Conservation (phyloP, 2,113 vertebrate genomes). For the Daboia siamensis region DNA sequence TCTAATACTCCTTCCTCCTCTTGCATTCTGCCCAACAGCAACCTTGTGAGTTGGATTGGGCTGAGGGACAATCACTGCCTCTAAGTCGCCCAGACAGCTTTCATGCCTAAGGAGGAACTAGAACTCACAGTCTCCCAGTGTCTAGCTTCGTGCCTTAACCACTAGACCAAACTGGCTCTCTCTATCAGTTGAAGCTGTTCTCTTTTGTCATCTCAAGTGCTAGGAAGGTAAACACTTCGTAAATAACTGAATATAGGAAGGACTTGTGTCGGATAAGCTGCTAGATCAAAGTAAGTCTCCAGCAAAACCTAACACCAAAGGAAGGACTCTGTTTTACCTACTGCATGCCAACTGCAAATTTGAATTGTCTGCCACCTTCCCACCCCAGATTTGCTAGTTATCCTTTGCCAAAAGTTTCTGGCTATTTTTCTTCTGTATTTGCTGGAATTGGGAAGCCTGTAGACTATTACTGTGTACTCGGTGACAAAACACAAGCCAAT, state of each 20-base stretch:
- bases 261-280: background rate
- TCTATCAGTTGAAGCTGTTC: background rate
- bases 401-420: background rate
- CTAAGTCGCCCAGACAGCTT: background rate
- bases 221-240: background rate
- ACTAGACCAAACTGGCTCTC: background rate
- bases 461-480: fast-evolving
- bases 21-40: background rate
- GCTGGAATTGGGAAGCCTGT: background rate
- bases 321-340: background rate
- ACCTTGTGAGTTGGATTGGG: background rate
- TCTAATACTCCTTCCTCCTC: background rate
- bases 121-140: background rate
- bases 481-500: conserved; percentile 25
- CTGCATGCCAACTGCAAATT: background rate
- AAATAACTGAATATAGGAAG: background rate
- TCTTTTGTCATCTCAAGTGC: background rate
- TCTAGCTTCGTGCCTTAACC: background rate
- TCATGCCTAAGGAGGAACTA: background rate
- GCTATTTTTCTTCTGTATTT: background rate
- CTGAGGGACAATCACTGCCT: background rate
- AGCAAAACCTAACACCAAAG: background rate
- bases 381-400: background rate
- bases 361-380: background rate
- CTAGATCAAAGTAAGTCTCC: background rate